Evolutionary conservation across 2,113 vertebrate genomes (phyloP).

Genomic region (Pomatostomus ruficeps): DNA sequence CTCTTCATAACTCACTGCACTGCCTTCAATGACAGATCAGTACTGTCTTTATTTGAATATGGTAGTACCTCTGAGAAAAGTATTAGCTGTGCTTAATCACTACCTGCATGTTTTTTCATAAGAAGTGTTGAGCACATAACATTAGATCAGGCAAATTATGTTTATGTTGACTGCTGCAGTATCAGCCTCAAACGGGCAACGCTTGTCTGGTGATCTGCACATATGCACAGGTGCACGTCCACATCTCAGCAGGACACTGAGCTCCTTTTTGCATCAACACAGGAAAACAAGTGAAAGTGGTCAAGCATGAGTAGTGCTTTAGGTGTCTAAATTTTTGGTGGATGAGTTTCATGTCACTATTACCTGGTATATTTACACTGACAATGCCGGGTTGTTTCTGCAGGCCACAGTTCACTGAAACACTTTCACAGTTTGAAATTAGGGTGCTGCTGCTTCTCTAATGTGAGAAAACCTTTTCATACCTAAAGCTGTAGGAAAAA

Average conservation of each 20-base stretch:
- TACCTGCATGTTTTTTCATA: neutral
- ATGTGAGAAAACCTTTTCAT: neutral
- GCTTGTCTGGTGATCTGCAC: neutral
- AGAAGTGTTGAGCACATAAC: neutral
- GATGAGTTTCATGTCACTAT: neutral
- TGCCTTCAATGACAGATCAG: neutral
- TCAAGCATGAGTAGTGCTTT: neutral
- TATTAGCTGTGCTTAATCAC: neutral
- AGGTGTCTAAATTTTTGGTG: neutral
- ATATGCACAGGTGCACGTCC: accelerated
- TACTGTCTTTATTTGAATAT: neutral
- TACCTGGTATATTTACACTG: neutral
- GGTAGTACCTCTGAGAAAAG: neutral
- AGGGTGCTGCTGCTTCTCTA: neutral
- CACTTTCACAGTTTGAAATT: neutral
- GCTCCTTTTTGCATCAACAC: neutral
- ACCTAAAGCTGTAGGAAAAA: neutral
- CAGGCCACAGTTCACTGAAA: neutral
- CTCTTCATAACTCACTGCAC: neutral
- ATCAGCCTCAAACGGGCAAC: neutral
- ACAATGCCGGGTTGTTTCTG: neutral
- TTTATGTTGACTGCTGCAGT: neutral
- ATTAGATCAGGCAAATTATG: neutral
- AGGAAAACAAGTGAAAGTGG: neutral
- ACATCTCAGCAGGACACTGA: neutral